Conservation (phyloP, 1,140 invertebrate species). For the Arctopsyche grandis region DNA sequence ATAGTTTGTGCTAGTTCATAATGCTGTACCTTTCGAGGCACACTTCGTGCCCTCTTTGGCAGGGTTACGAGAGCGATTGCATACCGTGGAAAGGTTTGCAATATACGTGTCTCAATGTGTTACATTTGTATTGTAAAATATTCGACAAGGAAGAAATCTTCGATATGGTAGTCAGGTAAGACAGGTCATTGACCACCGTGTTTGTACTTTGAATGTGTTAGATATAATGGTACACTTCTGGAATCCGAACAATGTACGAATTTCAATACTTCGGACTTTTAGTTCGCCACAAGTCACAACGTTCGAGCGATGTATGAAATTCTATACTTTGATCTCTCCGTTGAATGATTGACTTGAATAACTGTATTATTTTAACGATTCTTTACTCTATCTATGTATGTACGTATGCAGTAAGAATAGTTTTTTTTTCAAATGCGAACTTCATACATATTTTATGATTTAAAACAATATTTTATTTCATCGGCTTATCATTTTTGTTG, state of each 20-base stretch:
- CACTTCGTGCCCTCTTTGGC: constrained; percentile 62
- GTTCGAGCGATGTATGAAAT: too few relatives aligned
- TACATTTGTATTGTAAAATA: constrained; percentile 80
- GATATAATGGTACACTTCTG: not conserved
- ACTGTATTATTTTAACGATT: too few relatives aligned
- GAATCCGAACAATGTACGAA: not conserved
- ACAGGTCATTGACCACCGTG: not conserved
- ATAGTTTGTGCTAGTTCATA: constrained; percentile 44
- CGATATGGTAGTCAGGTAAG: constrained; percentile 78
- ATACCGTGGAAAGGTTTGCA: constrained; percentile 78
- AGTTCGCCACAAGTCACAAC: too few relatives aligned
- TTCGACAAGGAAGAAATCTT: constrained; percentile 78
- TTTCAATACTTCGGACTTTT: not conserved
- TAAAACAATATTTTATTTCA: too few relatives aligned
- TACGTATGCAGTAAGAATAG: too few relatives aligned
- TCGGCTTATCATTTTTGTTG: not conserved
- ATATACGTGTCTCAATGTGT: constrained; percentile 76
- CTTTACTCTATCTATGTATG: too few relatives aligned
- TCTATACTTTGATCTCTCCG: too few relatives aligned
- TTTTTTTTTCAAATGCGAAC: too few relatives aligned
- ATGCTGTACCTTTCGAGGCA: constrained; percentile 63
- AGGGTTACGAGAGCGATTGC: constrained; percentile 57
- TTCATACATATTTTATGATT: too few relatives aligned
- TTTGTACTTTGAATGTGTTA: constrained; percentile 26
- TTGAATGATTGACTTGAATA: too few relatives aligned